Conservation (phyloP, 2,888 invertebrate genomes). For the Apamea monoglypha region DNA sequence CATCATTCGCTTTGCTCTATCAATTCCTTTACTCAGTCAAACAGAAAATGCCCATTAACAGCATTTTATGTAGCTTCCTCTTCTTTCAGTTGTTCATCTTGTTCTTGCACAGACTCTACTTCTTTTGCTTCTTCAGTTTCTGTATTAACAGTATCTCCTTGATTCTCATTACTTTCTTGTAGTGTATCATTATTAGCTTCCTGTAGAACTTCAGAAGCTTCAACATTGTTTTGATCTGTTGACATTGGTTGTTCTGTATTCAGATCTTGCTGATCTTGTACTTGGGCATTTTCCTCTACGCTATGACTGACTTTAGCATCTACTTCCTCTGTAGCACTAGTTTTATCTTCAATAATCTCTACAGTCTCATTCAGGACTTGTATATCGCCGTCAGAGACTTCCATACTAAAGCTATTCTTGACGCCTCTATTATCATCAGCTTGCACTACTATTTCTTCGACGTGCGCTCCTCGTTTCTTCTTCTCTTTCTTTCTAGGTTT, state of each 20-base stretch:
- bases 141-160: conserved; percentile 19
- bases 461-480: conserved; percentile 79
- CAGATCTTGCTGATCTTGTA: conserved; percentile 44
- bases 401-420: conserved; percentile 86
- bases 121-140: conserved; percentile 31
- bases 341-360: conserved; percentile 76
- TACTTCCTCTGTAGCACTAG: conserved; percentile 52
- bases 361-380: conserved; percentile 82
- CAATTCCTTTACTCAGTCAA: conserved; percentile 65
- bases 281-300: conserved; percentile 53
- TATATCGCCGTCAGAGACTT: conserved; percentile 82
- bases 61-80: conserved; percentile 40
- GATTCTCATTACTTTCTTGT: conserved; percentile 15
- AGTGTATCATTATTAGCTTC: neutral
- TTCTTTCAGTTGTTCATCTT: conserved; percentile 22
- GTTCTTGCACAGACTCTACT: conserved; percentile 25
- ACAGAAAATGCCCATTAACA: conserved; percentile 43
- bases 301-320: conserved; percentile 56
- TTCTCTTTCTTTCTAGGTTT: conserved; percentile 88
- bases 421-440: conserved; percentile 80
- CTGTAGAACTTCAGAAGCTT: conserved; percentile 16
- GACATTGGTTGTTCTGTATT: conserved; percentile 23
- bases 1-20: conserved; percentile 49
- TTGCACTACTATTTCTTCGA: conserved; percentile 76
- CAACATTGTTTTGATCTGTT: conserved; percentile 23